Evolutionary conservation across 1,140 invertebrate species (phyloP).

Genomic region (Drosophila orosa): DNA sequence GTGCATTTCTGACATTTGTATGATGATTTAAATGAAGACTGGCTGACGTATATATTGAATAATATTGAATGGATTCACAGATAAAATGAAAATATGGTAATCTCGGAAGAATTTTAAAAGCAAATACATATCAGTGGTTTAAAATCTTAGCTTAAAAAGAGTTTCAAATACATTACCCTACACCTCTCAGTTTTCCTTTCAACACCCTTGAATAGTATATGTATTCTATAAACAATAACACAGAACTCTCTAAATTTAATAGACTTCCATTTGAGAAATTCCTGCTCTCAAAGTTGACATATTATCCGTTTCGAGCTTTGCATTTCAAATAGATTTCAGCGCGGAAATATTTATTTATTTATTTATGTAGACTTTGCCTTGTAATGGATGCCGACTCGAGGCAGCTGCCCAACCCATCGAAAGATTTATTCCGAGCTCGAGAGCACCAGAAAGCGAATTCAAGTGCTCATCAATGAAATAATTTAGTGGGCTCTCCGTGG

Average conservation of each 20-base stretch:
- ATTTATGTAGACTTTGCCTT: slow-evolving; percentile 6
- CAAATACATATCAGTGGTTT: neutral
- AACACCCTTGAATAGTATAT: neutral
- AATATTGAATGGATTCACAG: neutral
- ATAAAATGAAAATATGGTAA: neutral
- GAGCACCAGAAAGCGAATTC: slow-evolving; percentile 20
- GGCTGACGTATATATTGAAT: neutral
- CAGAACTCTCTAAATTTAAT: slow-evolving; percentile 4
- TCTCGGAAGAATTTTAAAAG: neutral
- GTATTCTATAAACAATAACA: slow-evolving; percentile 4
- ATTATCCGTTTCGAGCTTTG: slow-evolving; percentile 24
- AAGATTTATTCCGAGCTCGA: slow-evolving; percentile 12
- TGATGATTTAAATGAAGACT: neutral
- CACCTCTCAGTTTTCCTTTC: neutral
- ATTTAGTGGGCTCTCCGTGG: slow-evolving; percentile 25
- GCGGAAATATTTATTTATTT: slow-evolving; percentile 37
- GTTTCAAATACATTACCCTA: neutral
- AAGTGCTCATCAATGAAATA: slow-evolving; percentile 51
- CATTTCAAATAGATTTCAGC: slow-evolving; percentile 43
- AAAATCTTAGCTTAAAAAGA: neutral
- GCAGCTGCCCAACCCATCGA: slow-evolving; percentile 33
- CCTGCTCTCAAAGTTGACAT: slow-evolving; percentile 10
- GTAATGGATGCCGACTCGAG: slow-evolving; percentile 17
- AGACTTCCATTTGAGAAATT: slow-evolving; percentile 29
- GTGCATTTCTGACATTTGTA: neutral